Evolutionary conservation across 2,797 vertebrate species (phyloP).

Genomic region (Nasua narica): DNA sequence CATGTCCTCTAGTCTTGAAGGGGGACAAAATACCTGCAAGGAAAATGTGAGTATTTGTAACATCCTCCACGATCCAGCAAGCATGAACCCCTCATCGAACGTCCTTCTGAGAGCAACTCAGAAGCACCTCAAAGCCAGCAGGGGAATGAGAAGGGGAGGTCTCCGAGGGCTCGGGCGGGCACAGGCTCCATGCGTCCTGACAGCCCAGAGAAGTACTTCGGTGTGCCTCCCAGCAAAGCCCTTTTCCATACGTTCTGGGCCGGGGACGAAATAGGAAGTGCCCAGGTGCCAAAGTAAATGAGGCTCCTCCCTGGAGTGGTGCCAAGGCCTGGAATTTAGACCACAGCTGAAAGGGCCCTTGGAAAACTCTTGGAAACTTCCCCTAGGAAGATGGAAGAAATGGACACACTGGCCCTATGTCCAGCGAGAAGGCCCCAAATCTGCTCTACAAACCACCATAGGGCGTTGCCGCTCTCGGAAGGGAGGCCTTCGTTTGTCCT

Average conservation of each 20-base stretch:
- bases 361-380: neutral
- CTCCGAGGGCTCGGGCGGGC: rapidly evolving
- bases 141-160: neutral
- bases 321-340: neutral
- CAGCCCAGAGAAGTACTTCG: rapidly evolving
- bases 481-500: rapidly evolving
- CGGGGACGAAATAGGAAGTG: neutral
- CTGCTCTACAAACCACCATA: neutral
- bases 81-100: neutral
- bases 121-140: neutral
- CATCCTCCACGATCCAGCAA: neutral
- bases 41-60: neutral
- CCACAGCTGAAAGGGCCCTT: slow-evolving; percentile 8
- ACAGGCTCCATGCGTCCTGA: neutral
- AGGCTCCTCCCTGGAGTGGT: neutral
- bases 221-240: neutral
- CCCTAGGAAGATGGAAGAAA: neutral
- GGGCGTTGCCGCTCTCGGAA: neutral
- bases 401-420: neutral
- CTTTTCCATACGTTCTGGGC: neutral
- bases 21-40: neutral
- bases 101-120: neutral
- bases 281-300: slow-evolving; percentile 50
- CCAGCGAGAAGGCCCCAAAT: rapidly evolving
- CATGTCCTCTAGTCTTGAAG: neutral